phyloP scores from a whole-genome alignment of 2,888 invertebrate genomes.

The Scaptomyza flava region DNA sequence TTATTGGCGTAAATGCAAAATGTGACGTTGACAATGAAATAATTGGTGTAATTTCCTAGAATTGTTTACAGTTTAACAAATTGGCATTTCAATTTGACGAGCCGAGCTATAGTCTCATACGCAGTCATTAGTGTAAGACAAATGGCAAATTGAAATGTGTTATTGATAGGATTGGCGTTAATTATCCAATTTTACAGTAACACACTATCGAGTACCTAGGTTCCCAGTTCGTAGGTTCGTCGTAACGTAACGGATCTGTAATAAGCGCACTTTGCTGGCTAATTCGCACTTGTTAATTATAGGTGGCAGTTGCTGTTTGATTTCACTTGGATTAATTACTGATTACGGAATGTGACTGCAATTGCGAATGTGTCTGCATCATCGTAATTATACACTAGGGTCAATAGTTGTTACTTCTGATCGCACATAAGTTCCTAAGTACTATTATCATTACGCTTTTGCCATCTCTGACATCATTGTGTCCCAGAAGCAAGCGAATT shows the following conservation, averaged over 20 bases:
- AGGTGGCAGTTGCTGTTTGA: conserved; percentile 25
- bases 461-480: conserved; percentile 33
- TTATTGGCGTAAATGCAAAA: neutral
- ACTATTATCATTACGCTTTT: conserved; percentile 25
- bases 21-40: conserved; percentile 21
- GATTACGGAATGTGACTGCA: conserved; percentile 14
- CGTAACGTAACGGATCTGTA: conserved; percentile 32
- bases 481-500: conserved; percentile 26
- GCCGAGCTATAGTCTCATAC: conserved; percentile 8
- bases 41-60: conserved; percentile 50
- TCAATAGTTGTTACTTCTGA: conserved; percentile 43
- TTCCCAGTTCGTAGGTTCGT: neutral
- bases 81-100: conserved; percentile 29
- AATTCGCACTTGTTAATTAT: conserved; percentile 54
- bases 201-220: conserved; percentile 2
- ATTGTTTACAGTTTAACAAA: conserved; percentile 35
- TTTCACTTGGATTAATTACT: conserved; percentile 49
- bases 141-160: conserved; percentile 37
- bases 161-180: conserved; percentile 57
- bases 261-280: conserved; percentile 44
- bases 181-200: conserved; percentile 33
- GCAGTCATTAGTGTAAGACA: conserved; percentile 35
- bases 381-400: conserved; percentile 24
- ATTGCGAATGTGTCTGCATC: conserved; percentile 27
- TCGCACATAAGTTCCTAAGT: conserved; percentile 5